phyloP scores from a whole-genome alignment of 1,140 invertebrate genomes.

The Aporrectodea caliginosa region DNA sequence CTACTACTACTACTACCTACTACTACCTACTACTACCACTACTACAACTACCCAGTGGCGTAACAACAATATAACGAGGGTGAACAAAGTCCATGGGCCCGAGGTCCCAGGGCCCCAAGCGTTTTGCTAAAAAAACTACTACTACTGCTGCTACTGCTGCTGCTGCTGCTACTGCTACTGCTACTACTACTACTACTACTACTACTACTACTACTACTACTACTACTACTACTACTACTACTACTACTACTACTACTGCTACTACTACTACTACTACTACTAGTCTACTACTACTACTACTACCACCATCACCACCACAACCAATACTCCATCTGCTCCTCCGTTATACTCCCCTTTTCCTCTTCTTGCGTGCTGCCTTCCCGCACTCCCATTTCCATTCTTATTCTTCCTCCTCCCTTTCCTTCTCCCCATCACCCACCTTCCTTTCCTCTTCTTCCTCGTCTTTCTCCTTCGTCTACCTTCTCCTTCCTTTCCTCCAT shows the following conservation, averaged over 20 bases:
- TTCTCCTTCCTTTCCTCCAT: not conserved
- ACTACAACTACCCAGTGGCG: too few relatives aligned
- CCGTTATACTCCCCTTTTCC: too few relatives aligned
- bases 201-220: not conserved
- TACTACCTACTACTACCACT: not conserved
- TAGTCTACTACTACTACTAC: constrained; percentile 3
- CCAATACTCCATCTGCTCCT: too few relatives aligned
- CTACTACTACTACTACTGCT: not conserved
- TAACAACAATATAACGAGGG: too few relatives aligned
- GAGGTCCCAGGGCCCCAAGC: too few relatives aligned
- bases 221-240: constrained; percentile 3
- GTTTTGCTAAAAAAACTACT: too few relatives aligned
- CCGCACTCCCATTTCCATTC: not conserved
- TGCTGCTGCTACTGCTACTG: not conserved
- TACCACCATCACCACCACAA: too few relatives aligned
- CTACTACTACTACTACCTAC: constrained; percentile 2
- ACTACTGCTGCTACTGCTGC: not conserved
- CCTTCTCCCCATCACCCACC: not conserved
- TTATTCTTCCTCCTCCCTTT: not conserved
- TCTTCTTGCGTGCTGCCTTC: too few relatives aligned
- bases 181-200: constrained; percentile 2
- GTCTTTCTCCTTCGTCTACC: not conserved
- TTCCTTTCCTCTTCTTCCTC: not conserved
- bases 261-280: constrained; percentile 2
- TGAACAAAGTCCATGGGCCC: too few relatives aligned